A percentile compares a stretch with the other conserved stretches of the same genome.
Conservation (phyloP, 2,888 invertebrate species). For the Drosophila rellima region DNA sequence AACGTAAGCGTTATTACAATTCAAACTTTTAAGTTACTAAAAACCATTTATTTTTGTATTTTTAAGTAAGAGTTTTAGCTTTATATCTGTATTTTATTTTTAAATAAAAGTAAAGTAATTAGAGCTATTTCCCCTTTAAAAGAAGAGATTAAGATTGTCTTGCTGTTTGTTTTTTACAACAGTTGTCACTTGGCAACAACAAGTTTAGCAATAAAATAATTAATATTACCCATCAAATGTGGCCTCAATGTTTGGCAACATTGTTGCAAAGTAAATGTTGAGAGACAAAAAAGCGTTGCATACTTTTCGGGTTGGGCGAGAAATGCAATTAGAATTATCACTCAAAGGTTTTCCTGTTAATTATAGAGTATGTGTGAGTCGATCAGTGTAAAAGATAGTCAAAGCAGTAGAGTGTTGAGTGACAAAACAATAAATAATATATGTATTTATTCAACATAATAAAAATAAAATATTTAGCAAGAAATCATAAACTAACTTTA, state of each 20-base stretch:
- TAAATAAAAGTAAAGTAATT: neutral
- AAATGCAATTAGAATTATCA: neutral
- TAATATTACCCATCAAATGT: slow-evolving; percentile 3
- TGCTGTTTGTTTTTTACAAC: neutral
- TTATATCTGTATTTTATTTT: too few species aligned
- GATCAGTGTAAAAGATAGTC: too few species aligned
- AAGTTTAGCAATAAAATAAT: slow-evolving; percentile 1
- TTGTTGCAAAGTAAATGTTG: slow-evolving; percentile 16
- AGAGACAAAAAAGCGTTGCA: slow-evolving; percentile 5
- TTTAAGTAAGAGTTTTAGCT: neutral
- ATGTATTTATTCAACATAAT: slow-evolving; percentile 1
- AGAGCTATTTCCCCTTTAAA: neutral
- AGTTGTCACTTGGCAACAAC: slow-evolving; percentile 3
- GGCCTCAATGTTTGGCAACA: slow-evolving; percentile 2
- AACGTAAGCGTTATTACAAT: too few species aligned
- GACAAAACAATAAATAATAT: neutral
- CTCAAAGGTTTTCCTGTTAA: neutral
- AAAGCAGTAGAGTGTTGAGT: neutral
- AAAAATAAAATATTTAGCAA: neutral
- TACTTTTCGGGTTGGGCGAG: slow-evolving; percentile 22
- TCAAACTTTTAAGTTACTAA: neutral
- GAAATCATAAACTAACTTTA: neutral
- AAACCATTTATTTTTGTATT: neutral
- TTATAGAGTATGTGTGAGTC: neutral
- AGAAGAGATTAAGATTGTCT: too few species aligned